Evolutionary conservation across 2,888 invertebrate species (phyloP).

Genomic region (Plebejus melissa): DNA sequence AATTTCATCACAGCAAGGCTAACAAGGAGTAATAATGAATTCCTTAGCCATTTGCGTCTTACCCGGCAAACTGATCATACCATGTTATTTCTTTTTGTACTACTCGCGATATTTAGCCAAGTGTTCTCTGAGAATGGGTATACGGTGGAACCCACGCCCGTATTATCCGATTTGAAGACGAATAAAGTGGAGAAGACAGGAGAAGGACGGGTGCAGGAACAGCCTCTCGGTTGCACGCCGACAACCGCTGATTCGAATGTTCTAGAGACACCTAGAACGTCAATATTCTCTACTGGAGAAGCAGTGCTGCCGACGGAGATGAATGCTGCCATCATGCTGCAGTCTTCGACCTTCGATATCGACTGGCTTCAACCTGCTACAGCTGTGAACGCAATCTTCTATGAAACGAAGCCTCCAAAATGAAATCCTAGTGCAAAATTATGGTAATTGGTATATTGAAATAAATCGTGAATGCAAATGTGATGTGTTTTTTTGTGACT

Average conservation of each 20-base stretch:
- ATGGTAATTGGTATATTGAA: neutral
- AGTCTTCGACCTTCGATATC: neutral
- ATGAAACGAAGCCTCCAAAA: neutral
- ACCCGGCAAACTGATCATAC: neutral
- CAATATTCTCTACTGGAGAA: neutral
- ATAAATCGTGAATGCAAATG: neutral
- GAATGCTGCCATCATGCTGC: neutral
- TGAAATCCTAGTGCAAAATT: neutral
- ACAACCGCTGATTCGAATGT: neutral
- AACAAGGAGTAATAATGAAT: conserved; percentile 12
- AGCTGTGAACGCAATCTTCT: neutral
- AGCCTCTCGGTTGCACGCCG: neutral
- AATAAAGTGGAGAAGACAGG: neutral
- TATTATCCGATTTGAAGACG: neutral
- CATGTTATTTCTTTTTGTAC: neutral
- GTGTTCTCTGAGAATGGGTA: neutral
- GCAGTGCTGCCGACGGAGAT: neutral
- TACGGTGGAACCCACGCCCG: neutral
- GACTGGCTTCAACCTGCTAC: neutral
- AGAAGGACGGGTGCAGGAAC: neutral
- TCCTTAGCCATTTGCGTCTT: conserved; percentile 9
- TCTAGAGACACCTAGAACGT: neutral
- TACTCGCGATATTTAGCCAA: neutral
- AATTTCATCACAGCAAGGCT: conserved; percentile 9
- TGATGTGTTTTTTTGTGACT: neutral